These are phyloP conservation scores for Mesoligia furuncula DNA, from an alignment of 2,888 invertebrate genomes.

Conservation along the genomic window DNA sequence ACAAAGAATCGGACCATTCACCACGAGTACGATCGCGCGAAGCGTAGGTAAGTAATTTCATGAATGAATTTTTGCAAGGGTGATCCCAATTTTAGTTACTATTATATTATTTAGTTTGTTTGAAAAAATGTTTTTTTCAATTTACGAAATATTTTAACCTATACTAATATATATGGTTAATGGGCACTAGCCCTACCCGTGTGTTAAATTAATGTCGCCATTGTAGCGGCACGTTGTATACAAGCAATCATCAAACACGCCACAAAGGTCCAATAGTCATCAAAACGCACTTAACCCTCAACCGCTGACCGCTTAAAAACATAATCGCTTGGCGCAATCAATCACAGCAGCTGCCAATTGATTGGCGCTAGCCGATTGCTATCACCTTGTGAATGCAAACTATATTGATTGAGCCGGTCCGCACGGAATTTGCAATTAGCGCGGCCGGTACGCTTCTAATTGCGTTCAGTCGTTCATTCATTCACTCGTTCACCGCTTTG, in stretches of 20 bases:
- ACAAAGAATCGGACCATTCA: no score
- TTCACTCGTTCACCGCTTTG: conserved; percentile 68
- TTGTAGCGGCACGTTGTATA: no score
- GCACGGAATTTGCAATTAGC: conserved; percentile 81
- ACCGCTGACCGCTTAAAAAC: conserved; percentile 68
- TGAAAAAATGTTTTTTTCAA: no score
- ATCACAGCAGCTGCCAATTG: conserved; percentile 68
- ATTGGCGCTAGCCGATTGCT: conserved; percentile 72
- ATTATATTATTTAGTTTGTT: no score
- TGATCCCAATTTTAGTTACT: no score
- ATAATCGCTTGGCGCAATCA: conserved; percentile 71
- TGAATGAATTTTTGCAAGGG: no score
- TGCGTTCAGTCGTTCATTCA: conserved; percentile 72
- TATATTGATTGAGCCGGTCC: conserved; percentile 76
- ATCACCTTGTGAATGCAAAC: conserved; percentile 71
- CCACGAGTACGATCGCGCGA: no score
- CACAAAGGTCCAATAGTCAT: conserved; percentile 50
- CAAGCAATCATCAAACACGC: conserved; percentile 10
- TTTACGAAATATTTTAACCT: no score
- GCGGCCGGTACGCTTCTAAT: conserved; percentile 76
- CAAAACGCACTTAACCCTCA: conserved; percentile 58
- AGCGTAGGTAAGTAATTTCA: no score
- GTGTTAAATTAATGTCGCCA: no score
- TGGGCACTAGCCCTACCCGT: no score
- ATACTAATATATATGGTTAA: no score